These are phyloP conservation scores for Pseudanteris insignis DNA, from an alignment of 2,888 invertebrate genomes.

Conservation along the genomic window DNA sequence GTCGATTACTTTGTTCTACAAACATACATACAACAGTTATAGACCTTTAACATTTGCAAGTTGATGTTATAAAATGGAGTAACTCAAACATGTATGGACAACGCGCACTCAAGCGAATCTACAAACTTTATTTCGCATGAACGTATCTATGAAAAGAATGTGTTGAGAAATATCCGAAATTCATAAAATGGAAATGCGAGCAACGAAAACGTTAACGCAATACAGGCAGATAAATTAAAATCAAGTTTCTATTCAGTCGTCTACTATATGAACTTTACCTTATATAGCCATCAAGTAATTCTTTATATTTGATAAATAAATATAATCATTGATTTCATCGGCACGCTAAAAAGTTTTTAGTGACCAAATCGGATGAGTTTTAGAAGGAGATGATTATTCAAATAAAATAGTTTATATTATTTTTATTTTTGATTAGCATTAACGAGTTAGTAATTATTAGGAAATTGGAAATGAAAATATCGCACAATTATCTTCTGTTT, in stretches of 20 bases:
- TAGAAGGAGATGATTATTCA: too few relatives aligned
- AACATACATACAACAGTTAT: too few relatives aligned
- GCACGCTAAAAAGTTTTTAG: too few relatives aligned
- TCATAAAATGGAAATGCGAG: conserved; percentile 33
- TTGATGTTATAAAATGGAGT: conserved; percentile 14
- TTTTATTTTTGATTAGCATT: too few relatives aligned
- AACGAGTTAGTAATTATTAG: too few relatives aligned
- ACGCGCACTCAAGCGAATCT: conserved; percentile 24
- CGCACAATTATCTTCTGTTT: too few relatives aligned
- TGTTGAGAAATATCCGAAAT: conserved; percentile 32
- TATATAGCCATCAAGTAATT: conserved; percentile 30
- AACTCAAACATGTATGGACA: conserved; percentile 29
- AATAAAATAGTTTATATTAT: too few relatives aligned
- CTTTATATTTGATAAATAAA: conserved; percentile 27
- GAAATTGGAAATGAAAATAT: too few relatives aligned
- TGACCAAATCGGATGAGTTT: too few relatives aligned
- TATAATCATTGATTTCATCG: conserved; percentile 17
- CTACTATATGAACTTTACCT: conserved; percentile 19
- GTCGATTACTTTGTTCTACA: too few relatives aligned
- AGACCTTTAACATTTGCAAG: too few relatives aligned
- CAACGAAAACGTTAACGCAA: conserved; percentile 42
- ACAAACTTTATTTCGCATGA: conserved; percentile 31
- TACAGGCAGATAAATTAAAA: conserved; percentile 49
- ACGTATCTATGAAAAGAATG: conserved; percentile 27
- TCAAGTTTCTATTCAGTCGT: conserved; percentile 48